Evolutionary conservation across 2,888 invertebrate species (phyloP).

Genomic region (Morinoia aosen): DNA sequence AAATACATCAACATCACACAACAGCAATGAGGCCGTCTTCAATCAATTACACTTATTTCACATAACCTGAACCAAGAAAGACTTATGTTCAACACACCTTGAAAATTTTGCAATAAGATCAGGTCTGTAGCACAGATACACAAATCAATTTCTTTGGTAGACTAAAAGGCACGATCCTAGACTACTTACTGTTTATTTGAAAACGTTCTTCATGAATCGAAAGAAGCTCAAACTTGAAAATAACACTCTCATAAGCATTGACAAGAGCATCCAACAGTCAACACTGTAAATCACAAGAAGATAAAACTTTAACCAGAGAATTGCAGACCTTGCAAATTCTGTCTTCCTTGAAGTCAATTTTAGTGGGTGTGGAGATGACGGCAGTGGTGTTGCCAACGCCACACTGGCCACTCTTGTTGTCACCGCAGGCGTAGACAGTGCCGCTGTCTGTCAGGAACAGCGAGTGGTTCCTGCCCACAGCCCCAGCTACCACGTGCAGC

Average conservation of each 20-base stretch:
- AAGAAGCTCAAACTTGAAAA: too few species aligned
- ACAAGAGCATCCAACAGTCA: too few species aligned
- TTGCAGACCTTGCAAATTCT: conserved; percentile 69
- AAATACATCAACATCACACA: too few species aligned
- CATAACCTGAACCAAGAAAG: too few species aligned
- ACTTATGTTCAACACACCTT: too few species aligned
- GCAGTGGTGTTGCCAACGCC: conserved; percentile 80
- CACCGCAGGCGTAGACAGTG: conserved; percentile 89
- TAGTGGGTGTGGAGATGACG: conserved; percentile 70
- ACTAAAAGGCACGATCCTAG: too few species aligned
- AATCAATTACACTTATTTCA: background rate
- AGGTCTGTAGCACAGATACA: too few species aligned
- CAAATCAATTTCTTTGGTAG: too few species aligned
- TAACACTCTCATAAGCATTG: too few species aligned
- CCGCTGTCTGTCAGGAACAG: conserved; percentile 87
- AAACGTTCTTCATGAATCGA: too few species aligned
- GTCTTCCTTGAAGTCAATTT: conserved; percentile 63
- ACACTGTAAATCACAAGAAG: background rate
- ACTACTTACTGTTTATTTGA: too few species aligned
- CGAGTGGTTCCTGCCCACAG: conserved; percentile 89
- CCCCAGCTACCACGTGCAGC: conserved; percentile 86
- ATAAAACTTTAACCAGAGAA: background rate
- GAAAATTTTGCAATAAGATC: too few species aligned
- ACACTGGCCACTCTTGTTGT: conserved; percentile 93
- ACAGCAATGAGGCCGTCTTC: background rate